Evolutionary conservation across 2,888 invertebrate genomes (phyloP).

Genomic region (Ligdia adustata): DNA sequence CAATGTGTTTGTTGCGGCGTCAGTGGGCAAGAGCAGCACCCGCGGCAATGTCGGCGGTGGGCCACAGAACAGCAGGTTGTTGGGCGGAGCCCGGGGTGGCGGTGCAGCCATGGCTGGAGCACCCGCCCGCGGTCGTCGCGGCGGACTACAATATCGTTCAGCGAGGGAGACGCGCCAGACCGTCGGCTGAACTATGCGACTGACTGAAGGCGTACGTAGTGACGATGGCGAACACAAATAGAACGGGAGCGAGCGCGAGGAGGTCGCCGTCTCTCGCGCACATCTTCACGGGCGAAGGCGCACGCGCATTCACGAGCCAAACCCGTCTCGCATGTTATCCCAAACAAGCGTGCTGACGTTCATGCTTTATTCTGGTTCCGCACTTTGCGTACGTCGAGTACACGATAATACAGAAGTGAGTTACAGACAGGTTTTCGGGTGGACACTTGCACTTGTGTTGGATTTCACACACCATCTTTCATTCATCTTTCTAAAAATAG

Average conservation of each 20-base stretch:
- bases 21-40: slow-evolving; percentile 8
- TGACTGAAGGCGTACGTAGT: slow-evolving; percentile 81
- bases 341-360: slow-evolving; percentile 76
- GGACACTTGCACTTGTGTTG: slow-evolving; percentile 69
- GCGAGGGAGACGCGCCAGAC: slow-evolving; percentile 75
- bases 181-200: slow-evolving; percentile 79
- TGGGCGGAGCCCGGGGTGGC: slow-evolving; percentile 76
- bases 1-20: slow-evolving; percentile 43
- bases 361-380: slow-evolving; percentile 76
- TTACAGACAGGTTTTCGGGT: slow-evolving; percentile 68
- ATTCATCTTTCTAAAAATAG: slow-evolving; percentile 33
- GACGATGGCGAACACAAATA: slow-evolving; percentile 83
- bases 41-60: slow-evolving; percentile 56
- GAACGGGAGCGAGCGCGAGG: slow-evolving; percentile 82
- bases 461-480: slow-evolving; percentile 49
- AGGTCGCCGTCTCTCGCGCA: slow-evolving; percentile 83
- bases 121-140: slow-evolving; percentile 69
- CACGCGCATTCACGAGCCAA: slow-evolving; percentile 79
- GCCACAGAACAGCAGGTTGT: slow-evolving; percentile 78
- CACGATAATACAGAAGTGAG: slow-evolving; percentile 43
- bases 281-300: slow-evolving; percentile 82
- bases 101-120: slow-evolving; percentile 78
- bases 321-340: slow-evolving; percentile 74
- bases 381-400: slow-evolving; percentile 65
- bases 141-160: slow-evolving; percentile 60